A percentile compares a stretch with the other conserved stretches of the same genome.
phyloP scores from a whole-genome alignment of 1,140 invertebrate species.

The Drosophila takahashii region DNA sequence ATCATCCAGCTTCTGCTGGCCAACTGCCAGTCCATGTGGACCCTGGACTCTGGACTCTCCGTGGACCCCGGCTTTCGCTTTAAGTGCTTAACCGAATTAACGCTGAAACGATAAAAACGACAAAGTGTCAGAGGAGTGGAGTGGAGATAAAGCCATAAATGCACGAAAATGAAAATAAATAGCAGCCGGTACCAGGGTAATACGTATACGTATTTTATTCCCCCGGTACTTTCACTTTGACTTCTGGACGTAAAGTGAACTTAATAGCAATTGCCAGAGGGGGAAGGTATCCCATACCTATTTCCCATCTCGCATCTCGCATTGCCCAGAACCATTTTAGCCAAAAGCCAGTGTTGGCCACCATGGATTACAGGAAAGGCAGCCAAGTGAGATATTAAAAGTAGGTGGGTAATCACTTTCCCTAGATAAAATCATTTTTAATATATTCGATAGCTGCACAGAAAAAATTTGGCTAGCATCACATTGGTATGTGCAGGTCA shows the following conservation, averaged over 20 bases:
- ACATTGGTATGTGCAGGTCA: no score
- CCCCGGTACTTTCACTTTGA: conserved; percentile 47
- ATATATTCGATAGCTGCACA: no score
- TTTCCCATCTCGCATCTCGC: conserved; percentile 7
- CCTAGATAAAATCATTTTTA: background rate
- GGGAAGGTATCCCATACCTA: conserved; percentile 25
- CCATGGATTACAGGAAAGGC: background rate
- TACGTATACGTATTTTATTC: conserved; percentile 3
- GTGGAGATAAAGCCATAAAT: conserved; percentile 75
- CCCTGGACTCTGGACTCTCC: background rate
- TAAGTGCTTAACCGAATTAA: conserved; percentile 82
- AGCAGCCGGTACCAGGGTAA: conserved; percentile 60
- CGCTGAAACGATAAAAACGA: conserved; percentile 82
- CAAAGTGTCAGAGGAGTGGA: conserved; percentile 71
- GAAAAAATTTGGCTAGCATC: no score
- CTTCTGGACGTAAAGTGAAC: conserved; percentile 68
- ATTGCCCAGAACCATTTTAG: no score
- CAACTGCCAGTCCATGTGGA: conserved; percentile 26
- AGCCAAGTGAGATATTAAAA: background rate
- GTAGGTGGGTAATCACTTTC: background rate
- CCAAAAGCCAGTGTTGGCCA: conserved; percentile 8
- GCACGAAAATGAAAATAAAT: conserved; percentile 81
- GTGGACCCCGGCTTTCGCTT: conserved; percentile 22
- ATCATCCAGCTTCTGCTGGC: conserved; percentile 7
- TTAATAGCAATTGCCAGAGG: conserved; percentile 67